Conservation (phyloP, 1,140 invertebrate species). For the Phthorimaea operculella region DNA sequence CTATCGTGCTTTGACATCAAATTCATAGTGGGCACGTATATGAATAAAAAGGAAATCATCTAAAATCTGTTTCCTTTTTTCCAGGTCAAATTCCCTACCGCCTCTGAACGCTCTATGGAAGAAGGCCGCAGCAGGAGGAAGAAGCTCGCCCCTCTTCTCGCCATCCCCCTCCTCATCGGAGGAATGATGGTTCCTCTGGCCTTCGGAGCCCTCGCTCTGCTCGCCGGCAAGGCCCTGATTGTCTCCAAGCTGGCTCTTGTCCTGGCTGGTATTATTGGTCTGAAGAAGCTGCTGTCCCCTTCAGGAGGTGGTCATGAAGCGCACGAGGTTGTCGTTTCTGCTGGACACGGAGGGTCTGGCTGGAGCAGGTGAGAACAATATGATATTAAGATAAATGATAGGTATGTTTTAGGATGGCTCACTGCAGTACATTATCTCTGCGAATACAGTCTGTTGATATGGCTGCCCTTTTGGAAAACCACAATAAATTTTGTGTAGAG, state of each 20-base stretch:
- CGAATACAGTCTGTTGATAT: too few species aligned
- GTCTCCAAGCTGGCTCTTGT: conserved; percentile 85
- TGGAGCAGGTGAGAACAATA: conserved; percentile 72
- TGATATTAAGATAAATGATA: not conserved
- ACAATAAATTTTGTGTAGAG: too few species aligned
- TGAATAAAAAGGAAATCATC: too few species aligned
- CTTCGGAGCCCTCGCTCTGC: conserved; percentile 79
- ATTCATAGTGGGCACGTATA: too few species aligned
- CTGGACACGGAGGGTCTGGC: conserved; percentile 73
- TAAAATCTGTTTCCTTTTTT: too few species aligned
- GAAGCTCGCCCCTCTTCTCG: conserved; percentile 75
- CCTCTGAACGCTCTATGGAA: conserved; percentile 72
- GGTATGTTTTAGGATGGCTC: too few species aligned
- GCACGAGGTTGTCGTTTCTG: conserved; percentile 78
- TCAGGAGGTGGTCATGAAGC: conserved; percentile 71
- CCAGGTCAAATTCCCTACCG: conserved; percentile 74
- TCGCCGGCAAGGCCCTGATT: conserved; percentile 86
- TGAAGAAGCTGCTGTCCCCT: conserved; percentile 81
- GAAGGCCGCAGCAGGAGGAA: conserved; percentile 76
- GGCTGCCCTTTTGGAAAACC: too few species aligned
- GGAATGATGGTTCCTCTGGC: conserved; percentile 83
- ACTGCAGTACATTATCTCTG: too few species aligned
- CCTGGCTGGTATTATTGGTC: conserved; percentile 82
- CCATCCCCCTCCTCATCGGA: conserved; percentile 80
- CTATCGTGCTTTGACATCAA: too few species aligned